These are phyloP conservation scores for Semaprochilodus insignis DNA, from an alignment of 2,797 vertebrate species.

Conservation along the genomic window DNA sequence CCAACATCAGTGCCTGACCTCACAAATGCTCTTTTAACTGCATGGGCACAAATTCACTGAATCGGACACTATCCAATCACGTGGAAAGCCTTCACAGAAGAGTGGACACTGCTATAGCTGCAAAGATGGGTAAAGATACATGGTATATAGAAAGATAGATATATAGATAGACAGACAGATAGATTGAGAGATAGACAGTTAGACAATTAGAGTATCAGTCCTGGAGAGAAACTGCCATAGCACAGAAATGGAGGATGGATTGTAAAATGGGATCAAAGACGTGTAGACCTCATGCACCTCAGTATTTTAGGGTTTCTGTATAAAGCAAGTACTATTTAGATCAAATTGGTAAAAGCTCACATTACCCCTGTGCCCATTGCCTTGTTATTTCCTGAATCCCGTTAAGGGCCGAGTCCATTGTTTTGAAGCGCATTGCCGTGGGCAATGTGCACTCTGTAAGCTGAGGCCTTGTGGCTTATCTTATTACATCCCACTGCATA, in stretches of 20 bases:
- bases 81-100: too few relatives aligned
- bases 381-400: conserved; percentile 23
- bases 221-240: too few relatives aligned
- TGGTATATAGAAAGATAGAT: too few relatives aligned
- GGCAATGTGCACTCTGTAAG: conserved; percentile 18
- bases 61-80: too few relatives aligned
- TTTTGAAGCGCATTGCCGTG: conserved; percentile 20
- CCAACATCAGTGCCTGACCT: too few relatives aligned
- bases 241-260: too few relatives aligned
- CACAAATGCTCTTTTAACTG: too few relatives aligned
- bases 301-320: not conserved
- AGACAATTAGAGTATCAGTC: not conserved
- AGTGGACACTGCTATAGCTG: too few relatives aligned
- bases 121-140: too few relatives aligned
- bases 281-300: not conserved
- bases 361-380: not conserved
- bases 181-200: not conserved
- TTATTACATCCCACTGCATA: conserved; percentile 42
- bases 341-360: not conserved
- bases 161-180: not conserved
- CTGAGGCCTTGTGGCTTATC: conserved; percentile 11
- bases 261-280: not conserved
- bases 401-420: conserved; percentile 7
- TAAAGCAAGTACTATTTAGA: not conserved
- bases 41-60: too few relatives aligned